A percentile compares a stretch with the other conserved stretches of the same genome.
Evolutionary conservation across 1,140 invertebrate species (phyloP).

Genomic region (Luehdorfia chinensis): DNA sequence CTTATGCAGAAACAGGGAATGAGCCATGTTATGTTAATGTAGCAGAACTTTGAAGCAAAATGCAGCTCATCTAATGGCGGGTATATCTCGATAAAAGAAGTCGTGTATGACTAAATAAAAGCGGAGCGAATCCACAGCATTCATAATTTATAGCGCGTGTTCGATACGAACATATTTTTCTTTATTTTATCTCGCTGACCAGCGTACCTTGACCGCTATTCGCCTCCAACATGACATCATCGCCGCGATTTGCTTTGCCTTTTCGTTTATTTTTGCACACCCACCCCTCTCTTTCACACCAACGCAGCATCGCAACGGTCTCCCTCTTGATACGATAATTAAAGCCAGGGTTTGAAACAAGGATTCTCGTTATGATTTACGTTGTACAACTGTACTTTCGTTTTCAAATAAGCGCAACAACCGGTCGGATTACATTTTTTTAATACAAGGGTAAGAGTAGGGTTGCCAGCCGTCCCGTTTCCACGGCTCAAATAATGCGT

Average conservation of each 20-base stretch:
- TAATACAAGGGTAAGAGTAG: not conserved
- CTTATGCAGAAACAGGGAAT: too few relatives aligned
- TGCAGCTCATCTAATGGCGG: not conserved
- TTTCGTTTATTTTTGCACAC: constrained; percentile 65
- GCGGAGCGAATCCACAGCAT: not conserved
- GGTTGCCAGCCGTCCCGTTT: too few relatives aligned
- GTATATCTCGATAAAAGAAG: not conserved
- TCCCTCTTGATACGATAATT: constrained; percentile 18
- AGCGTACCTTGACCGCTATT: constrained; percentile 63
- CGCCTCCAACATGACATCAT: constrained; percentile 61
- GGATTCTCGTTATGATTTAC: constrained; percentile 8
- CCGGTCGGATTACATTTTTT: not conserved
- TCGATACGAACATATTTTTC: constrained; percentile 25
- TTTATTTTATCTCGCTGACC: constrained; percentile 37
- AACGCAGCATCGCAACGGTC: not conserved
- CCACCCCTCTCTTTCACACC: constrained; percentile 38
- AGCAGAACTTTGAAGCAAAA: too few relatives aligned
- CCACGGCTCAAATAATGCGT: too few relatives aligned
- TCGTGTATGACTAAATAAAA: not conserved
- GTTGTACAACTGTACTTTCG: constrained; percentile 9
- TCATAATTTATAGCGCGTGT: constrained; percentile 9
- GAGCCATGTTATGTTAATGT: too few relatives aligned
- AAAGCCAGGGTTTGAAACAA: constrained; percentile 11
- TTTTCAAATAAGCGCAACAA: constrained; percentile 5
- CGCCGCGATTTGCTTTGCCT: constrained; percentile 31